Evolutionary conservation across 2,888 invertebrate species (phyloP), one percentile per base, ranked within the genome.

Genomic region (Peribatodes rhomboidaria): DNA sequence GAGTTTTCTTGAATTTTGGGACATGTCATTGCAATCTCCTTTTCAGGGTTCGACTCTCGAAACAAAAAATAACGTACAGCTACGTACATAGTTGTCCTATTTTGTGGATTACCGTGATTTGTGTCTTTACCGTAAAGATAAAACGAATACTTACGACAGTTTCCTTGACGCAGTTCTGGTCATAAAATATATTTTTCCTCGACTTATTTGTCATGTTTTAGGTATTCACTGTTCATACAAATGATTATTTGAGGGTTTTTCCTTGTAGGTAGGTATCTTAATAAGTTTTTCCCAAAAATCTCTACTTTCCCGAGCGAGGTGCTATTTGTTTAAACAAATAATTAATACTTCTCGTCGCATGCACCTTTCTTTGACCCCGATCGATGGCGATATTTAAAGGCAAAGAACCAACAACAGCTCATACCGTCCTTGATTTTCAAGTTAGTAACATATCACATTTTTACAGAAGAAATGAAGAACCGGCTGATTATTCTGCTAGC

Each of bases 341-440:
- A 60, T 71, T 69, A 71, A 65, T 52, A 67, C 59, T 41, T 41
- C 6, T 18, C 53, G 35, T 33, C 52, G 76, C 79, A 69, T 74
- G 69, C 72, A 77, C 83, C 89, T 90, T 90, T 91, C 88, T 90
- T 86, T 76, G 89, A 81, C 91, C 89, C 74, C 83, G 74, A 82
- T 86, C 61, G 67, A 64, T 31, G 58, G 56, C 71, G 77, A 87
- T 92, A 92, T 85, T 70, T 71, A 73, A 90, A 90, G 78, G 69
- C 76, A 61, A 69, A 64, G 61, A 61, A 62, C 60, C 58, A 65
- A 62, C 71, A 69, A 69, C 41, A 44, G 69, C 70, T 73, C 70
- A 74, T 66, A 77, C 57, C 54, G 62, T 62, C 54, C 65, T 70
- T 61, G 56, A 52, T 35, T 18, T 50, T 70, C 68, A 56, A 55